Evolutionary conservation across 2,113 vertebrate genomes (phyloP).

Genomic region (Noctilio leporinus): DNA sequence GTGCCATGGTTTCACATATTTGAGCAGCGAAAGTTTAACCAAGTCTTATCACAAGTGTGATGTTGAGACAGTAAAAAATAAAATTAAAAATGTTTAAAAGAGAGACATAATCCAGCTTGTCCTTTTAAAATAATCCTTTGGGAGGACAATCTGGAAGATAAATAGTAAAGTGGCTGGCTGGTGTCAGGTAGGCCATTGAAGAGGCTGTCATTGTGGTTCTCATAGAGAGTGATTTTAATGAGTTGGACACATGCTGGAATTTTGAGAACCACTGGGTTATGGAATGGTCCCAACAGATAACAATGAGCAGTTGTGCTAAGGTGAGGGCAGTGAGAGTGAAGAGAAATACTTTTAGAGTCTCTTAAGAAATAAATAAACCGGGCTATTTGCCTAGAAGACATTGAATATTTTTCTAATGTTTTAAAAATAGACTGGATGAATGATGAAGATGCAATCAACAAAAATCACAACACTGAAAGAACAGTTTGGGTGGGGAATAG

Average conservation of each 20-base stretch:
- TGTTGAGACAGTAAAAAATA: not conserved
- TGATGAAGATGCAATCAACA: not conserved
- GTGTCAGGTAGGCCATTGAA: not conserved
- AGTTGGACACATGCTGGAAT: not conserved
- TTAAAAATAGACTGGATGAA: not conserved
- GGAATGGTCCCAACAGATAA: not conserved
- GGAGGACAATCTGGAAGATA: not conserved
- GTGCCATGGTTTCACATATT: not conserved
- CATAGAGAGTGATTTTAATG: not conserved
- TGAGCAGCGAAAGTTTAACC: not conserved
- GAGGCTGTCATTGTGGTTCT: not conserved
- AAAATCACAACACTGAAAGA: not conserved
- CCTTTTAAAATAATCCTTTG: not conserved
- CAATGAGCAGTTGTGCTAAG: not conserved
- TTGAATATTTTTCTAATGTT: not conserved
- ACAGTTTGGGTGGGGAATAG: not conserved
- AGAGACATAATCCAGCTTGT: not conserved
- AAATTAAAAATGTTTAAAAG: not conserved
- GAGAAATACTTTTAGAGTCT: not conserved
- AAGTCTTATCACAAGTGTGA: not conserved
- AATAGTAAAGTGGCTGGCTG: not conserved
- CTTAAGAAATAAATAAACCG: not conserved
- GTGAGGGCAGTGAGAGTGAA: not conserved
- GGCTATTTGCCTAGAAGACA: not conserved
- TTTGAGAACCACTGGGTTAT: not conserved